Percentiles rank a stretch among this genome's conserved stretches.
These are phyloP conservation scores for Myiagra hebetior DNA, from an alignment of 2,113 vertebrate species.

Conservation along the genomic window DNA sequence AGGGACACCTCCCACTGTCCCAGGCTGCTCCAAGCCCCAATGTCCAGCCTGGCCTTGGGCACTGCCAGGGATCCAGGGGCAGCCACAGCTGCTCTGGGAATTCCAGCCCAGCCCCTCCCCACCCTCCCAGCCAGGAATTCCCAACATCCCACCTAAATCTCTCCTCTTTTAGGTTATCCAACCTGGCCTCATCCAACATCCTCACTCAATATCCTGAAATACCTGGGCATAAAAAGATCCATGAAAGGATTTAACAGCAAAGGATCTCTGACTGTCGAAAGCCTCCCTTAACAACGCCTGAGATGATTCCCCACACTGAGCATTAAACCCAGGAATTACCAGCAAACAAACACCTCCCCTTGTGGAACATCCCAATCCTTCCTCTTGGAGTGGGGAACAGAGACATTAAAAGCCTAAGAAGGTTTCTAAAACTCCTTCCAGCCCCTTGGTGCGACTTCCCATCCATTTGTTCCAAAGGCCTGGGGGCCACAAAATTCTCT, in stretches of 20 bases:
- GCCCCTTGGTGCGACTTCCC: neutral
- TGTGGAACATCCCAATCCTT: neutral
- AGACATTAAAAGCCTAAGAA: neutral
- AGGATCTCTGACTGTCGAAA: neutral
- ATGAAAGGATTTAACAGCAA: neutral
- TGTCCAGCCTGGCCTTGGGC: neutral
- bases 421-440: neutral
- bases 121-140: neutral
- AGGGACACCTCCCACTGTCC: neutral
- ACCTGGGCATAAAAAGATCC: accelerated
- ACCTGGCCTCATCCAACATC: neutral
- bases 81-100: neutral
- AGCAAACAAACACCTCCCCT: neutral
- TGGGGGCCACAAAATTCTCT: neutral
- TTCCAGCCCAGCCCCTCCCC: neutral
- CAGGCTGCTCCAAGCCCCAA: accelerated
- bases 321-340: neutral
- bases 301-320: accelerated
- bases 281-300: neutral
- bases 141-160: neutral
- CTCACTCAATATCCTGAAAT: neutral
- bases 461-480: neutral
- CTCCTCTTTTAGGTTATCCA: neutral
- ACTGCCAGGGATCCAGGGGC: neutral
- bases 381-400: accelerated